These are phyloP conservation scores for Sebastiscus albofasciatus DNA, from an alignment of 2,797 vertebrate species.

Conservation along the genomic window DNA sequence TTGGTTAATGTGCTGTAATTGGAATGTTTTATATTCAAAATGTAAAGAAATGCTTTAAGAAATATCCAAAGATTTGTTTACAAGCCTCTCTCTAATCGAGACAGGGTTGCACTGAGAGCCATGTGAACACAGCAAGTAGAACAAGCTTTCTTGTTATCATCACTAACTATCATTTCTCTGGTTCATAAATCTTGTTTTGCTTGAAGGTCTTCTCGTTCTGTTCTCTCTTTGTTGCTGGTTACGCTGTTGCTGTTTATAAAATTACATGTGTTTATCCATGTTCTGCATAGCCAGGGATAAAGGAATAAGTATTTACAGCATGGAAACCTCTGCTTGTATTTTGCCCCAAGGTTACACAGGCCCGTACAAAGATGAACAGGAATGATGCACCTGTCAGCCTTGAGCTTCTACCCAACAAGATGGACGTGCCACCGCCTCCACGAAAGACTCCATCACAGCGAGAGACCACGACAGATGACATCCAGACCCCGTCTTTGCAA, in stretches of 20 bases:
- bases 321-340: slow-evolving; percentile 73
- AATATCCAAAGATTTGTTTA: background rate
- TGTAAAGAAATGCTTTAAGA: background rate
- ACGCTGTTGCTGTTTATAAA: slow-evolving; percentile 65
- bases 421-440: slow-evolving; percentile 10
- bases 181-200: slow-evolving; percentile 10
- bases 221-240: slow-evolving; percentile 47
- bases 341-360: slow-evolving; percentile 74
- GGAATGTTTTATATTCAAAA: background rate
- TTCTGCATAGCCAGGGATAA: slow-evolving; percentile 61
- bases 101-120: background rate
- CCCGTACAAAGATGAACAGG: slow-evolving; percentile 62
- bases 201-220: background rate
- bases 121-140: background rate
- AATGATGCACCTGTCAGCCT: slow-evolving; percentile 70
- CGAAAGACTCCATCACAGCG: slow-evolving; percentile 40
- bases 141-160: background rate
- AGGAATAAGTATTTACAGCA: slow-evolving; percentile 70
- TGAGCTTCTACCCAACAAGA: slow-evolving; percentile 43
- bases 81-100: background rate
- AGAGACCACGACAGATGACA: slow-evolving; percentile 43
- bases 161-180: background rate
- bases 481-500: slow-evolving; percentile 34
- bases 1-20: background rate
- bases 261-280: slow-evolving; percentile 55